A percentile compares a stretch with the other conserved stretches of the same genome.
phyloP scores from a whole-genome alignment of 2,888 invertebrate genomes.

The Parapristionchus giblindavisi region DNA sequence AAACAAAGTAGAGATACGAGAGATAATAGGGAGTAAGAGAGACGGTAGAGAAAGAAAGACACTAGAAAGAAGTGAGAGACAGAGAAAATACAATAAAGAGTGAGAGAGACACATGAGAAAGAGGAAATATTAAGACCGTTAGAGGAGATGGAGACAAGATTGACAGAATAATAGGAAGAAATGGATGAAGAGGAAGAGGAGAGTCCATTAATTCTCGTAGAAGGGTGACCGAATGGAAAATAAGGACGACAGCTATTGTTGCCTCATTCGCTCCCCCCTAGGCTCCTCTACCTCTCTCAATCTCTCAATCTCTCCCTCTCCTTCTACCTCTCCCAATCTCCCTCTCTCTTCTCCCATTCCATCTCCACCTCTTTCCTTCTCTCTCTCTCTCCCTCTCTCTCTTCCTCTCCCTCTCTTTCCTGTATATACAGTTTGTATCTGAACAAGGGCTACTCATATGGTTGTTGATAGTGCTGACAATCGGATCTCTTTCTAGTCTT shows the following conservation, averaged over 20 bases:
- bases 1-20: too few relatives aligned
- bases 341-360: background rate
- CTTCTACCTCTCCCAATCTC: background rate
- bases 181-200: background rate
- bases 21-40: too few relatives aligned
- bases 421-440: constrained; percentile 9
- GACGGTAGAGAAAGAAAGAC: too few relatives aligned
- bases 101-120: background rate
- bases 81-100: too few relatives aligned
- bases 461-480: background rate
- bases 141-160: background rate
- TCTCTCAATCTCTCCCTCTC: background rate
- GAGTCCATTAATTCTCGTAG: background rate
- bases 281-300: background rate
- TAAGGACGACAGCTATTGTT: background rate
- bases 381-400: background rate
- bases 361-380: constrained; percentile 6
- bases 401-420: background rate
- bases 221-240: background rate
- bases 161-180: background rate
- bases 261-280: background rate
- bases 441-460: background rate
- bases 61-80: too few relatives aligned
- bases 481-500: background rate
- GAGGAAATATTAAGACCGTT: background rate